Conservation (phyloP, 2,797 vertebrate genomes). For the Scolopax bukidnonensis region DNA sequence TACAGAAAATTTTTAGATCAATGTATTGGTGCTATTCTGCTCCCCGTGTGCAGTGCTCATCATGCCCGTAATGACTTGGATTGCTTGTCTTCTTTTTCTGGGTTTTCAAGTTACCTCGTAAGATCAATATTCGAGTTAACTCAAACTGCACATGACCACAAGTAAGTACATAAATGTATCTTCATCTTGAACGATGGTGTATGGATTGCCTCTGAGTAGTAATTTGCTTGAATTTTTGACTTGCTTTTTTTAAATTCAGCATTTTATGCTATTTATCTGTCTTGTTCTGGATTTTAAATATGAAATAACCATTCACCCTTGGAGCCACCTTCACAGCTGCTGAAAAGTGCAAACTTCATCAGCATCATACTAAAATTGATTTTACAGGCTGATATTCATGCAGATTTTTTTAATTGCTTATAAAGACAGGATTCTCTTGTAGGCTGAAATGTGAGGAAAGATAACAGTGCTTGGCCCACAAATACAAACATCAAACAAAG, state of each 20-base stretch:
- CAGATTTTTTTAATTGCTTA: neutral
- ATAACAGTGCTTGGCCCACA: neutral
- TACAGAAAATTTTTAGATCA: neutral
- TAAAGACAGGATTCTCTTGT: neutral
- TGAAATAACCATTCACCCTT: neutral
- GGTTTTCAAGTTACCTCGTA: neutral
- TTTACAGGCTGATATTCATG: neutral
- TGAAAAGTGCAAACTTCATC: neutral
- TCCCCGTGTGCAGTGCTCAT: neutral
- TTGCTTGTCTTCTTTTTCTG: neutral
- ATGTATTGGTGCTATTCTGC: neutral
- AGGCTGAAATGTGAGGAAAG: neutral
- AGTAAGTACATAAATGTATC: neutral
- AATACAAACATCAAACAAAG: neutral
- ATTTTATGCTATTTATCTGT: neutral
- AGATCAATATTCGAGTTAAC: neutral
- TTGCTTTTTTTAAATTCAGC: neutral
- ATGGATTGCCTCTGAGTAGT: neutral
- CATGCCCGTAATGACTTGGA: neutral
- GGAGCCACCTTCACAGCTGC: constrained; percentile 9
- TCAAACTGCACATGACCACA: neutral
- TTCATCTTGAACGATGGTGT: neutral
- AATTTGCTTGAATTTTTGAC: neutral
- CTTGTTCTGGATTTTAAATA: neutral
- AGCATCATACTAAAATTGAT: constrained; percentile 6